phyloP scores from a whole-genome alignment of 2,888 invertebrate species.

The Uloborus plumipes region DNA sequence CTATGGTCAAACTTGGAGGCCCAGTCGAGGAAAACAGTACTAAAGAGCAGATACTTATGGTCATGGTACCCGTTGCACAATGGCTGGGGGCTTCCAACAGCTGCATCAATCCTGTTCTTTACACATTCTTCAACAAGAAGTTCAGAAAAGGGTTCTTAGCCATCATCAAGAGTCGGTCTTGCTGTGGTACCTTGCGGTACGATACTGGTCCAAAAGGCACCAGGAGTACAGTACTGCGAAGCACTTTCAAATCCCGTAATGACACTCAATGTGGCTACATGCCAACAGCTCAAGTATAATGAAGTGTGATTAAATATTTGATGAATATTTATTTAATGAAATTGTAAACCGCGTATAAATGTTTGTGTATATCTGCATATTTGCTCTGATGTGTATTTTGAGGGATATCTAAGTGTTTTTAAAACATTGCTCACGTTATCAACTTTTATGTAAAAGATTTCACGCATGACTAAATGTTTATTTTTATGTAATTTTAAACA shows the following conservation, averaged over 20 bases:
- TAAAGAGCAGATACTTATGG: slow-evolving; percentile 64
- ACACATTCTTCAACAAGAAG: slow-evolving; percentile 95
- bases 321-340: background rate
- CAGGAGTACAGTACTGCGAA: slow-evolving; percentile 51
- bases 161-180: slow-evolving; percentile 86
- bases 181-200: slow-evolving; percentile 77
- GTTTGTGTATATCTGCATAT: too few relatives aligned
- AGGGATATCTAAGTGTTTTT: too few relatives aligned
- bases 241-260: slow-evolving; percentile 51
- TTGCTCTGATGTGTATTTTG: too few relatives aligned
- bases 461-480: too few relatives aligned
- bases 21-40: slow-evolving; percentile 49
- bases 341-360: too few relatives aligned
- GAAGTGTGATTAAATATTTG: background rate
- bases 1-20: slow-evolving; percentile 68
- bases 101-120: slow-evolving; percentile 94
- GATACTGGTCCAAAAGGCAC: slow-evolving; percentile 43
- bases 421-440: too few relatives aligned
- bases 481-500: too few relatives aligned
- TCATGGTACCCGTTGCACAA: slow-evolving; percentile 87
- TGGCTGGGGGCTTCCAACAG: slow-evolving; percentile 89
- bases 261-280: slow-evolving; percentile 65
- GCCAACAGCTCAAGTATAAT: slow-evolving; percentile 42
- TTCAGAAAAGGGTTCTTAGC: slow-evolving; percentile 89
- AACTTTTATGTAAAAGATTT: too few relatives aligned